Evolutionary conservation across 2,113 vertebrate species (phyloP).

Genomic region (Coregonus clupeaformis): DNA sequence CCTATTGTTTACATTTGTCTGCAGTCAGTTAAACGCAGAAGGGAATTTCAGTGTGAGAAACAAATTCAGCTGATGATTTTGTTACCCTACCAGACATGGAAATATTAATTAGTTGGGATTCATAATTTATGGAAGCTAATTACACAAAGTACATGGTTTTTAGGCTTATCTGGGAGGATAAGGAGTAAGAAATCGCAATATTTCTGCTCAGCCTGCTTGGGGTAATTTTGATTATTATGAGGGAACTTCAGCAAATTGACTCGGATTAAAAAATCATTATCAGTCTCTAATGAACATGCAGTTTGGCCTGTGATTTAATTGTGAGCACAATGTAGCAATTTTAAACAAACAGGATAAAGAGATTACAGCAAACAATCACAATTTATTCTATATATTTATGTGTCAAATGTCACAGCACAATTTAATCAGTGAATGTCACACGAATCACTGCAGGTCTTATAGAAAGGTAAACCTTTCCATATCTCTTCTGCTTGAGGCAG

Average conservation of each 20-base stretch:
- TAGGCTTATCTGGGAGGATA: conserved; percentile 60
- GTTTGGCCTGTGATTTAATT: conserved; percentile 59
- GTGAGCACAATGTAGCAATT: conserved; percentile 51
- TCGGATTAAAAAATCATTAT: conserved; percentile 75
- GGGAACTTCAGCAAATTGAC: conserved; percentile 61
- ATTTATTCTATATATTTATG: conserved; percentile 45
- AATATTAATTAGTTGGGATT: conserved; percentile 68
- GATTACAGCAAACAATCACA: conserved; percentile 50
- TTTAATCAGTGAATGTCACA: conserved; percentile 24
- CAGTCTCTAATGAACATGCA: conserved; percentile 66
- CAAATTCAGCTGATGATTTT: conserved; percentile 42
- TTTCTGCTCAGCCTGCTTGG: conserved; percentile 54
- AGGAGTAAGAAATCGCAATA: conserved; percentile 61
- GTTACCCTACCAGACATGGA: conserved; percentile 44
- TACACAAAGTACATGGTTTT: conserved; percentile 57
- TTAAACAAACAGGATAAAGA: conserved; percentile 58
- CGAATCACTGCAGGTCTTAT: conserved; percentile 31
- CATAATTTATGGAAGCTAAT: conserved; percentile 67
- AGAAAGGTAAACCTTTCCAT: conserved; percentile 19
- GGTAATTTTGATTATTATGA: conserved; percentile 63
- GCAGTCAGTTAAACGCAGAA: conserved; percentile 19
- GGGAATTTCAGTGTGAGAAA: conserved; percentile 13
- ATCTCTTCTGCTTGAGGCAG: neutral
- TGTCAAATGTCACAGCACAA: conserved; percentile 13
- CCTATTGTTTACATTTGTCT: conserved; percentile 18